Base-by-base conservation (phyloP, 2,797 vertebrate species). In the Protosalanx chinensis region DNA sequence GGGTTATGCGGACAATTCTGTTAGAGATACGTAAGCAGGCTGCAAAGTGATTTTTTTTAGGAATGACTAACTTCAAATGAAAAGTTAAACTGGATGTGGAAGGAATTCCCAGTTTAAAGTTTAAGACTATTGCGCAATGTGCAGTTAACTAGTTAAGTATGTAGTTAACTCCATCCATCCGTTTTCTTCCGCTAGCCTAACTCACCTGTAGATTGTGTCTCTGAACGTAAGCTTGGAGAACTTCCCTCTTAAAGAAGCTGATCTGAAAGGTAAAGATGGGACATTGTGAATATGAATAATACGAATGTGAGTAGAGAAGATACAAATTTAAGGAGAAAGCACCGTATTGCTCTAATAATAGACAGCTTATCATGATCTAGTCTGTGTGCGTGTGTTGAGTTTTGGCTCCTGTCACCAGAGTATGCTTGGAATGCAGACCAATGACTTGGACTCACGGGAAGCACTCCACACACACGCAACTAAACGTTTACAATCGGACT, bases 121-220 rank as follows among this genome's bases (percentile, higher is more conserved):
- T 37, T 46, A 46, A 46, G 8, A 46, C 41, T 46, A 46, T 46
- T 46, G 41, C 13, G 8, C 41, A 46, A 46, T 46, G 41, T 46
- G 41, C 41, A 20, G 57, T 59, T 20, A 59, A 59, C 20, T 10
- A 53, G 18, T 13, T 12, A 53, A 3, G 3, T 12, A n/a, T 58
- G 20, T 6, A n/a, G 4, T 58, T 6, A 27, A 27, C 23, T 27
- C 23, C 23, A 27, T 27, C 23, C 23, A 27, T 27, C 23, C 23
- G 23, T 27, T 58, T 6, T 18, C 18, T n/a, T 5, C 56, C 6
- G 35, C n/a, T 13, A 62, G 33, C 35, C 79, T 69, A 64, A 18
- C 91, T 88, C 90, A 98, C 96, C 72, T 92, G 91, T 73, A 95
- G 90, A 82, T 76, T 46, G 2, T 85, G 88, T 77, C 90, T 93